A percentile compares a stretch with the other conserved stretches of the same genome.
phyloP scores from a whole-genome alignment of 1,140 invertebrate species.

The Anadara kagoshimensis region DNA sequence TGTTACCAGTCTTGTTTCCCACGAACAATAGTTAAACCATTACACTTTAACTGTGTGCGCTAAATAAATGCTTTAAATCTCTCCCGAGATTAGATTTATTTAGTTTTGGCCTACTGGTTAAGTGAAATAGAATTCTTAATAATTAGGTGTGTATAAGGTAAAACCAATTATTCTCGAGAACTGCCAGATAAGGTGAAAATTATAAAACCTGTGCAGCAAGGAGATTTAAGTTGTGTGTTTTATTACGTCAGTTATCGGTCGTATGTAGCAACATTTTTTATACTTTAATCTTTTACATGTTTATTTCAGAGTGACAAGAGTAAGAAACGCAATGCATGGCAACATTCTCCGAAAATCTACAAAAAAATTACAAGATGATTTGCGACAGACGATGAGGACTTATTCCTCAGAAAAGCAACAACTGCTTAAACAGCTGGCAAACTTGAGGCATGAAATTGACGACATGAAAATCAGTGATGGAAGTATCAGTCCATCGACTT shows the following conservation, averaged over 20 bases:
- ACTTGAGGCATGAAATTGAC: conserved; percentile 39
- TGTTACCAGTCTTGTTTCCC: too few species aligned
- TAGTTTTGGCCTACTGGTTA: too few species aligned
- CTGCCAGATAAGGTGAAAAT: too few species aligned
- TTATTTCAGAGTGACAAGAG: conserved; percentile 32
- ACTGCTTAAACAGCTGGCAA: conserved; percentile 44
- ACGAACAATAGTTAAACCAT: too few species aligned
- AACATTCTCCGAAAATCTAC: conserved; percentile 35
- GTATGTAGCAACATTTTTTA: not conserved
- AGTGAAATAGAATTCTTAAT: too few species aligned
- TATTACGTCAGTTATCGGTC: too few species aligned
- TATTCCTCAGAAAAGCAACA: conserved; percentile 52
- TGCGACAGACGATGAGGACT: conserved; percentile 49
- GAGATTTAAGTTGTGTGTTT: too few species aligned
- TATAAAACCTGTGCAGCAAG: too few species aligned
- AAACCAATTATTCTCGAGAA: not conserved
- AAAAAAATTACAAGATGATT: conserved; percentile 51
- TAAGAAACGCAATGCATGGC: conserved; percentile 43
- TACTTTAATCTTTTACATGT: not conserved
- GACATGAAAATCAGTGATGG: conserved; percentile 25
- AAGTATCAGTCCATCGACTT: conserved; percentile 23
- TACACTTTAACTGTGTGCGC: too few species aligned
- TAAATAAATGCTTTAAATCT: too few species aligned
- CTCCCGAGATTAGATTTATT: too few species aligned
- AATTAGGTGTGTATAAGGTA: not conserved